Percentiles rank a stretch among this genome's conserved stretches.
These are phyloP conservation scores for Tetragnatha versicolor DNA, from an alignment of 1,140 invertebrate species.

Conservation along the genomic window DNA sequence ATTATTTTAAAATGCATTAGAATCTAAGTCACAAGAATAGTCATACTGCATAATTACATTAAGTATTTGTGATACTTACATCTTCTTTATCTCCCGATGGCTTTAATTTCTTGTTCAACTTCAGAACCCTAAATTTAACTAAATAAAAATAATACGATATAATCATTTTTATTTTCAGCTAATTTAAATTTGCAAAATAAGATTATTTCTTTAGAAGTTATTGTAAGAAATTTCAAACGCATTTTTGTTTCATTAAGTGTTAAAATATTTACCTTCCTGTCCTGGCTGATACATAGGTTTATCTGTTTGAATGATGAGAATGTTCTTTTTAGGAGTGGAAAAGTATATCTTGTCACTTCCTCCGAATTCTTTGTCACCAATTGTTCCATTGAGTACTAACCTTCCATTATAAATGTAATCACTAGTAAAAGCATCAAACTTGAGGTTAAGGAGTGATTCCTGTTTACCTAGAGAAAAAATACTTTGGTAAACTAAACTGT, in stretches of 20 bases:
- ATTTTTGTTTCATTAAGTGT: too few relatives aligned
- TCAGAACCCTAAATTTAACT: conserved; percentile 68
- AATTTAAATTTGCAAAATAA: too few relatives aligned
- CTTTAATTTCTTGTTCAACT: conserved; percentile 67
- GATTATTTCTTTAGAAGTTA: too few relatives aligned
- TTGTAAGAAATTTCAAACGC: too few relatives aligned
- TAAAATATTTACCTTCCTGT: conserved; percentile 63
- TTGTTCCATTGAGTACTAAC: conserved; percentile 67
- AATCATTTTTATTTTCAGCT: neutral
- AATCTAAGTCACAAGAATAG: too few relatives aligned
- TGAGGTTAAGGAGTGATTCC: conserved; percentile 63
- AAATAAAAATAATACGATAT: neutral
- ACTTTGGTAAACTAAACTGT: neutral
- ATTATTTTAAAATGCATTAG: too few relatives aligned
- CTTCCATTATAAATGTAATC: conserved; percentile 66
- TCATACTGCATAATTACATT: too few relatives aligned
- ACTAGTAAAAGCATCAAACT: conserved; percentile 61
- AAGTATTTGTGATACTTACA: conserved; percentile 24
- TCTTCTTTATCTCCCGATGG: conserved; percentile 58
- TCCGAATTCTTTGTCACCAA: conserved; percentile 66
- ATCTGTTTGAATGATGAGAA: conserved; percentile 65
- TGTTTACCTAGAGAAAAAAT: conserved; percentile 57
- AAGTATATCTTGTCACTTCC: conserved; percentile 63
- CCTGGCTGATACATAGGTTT: conserved; percentile 73
- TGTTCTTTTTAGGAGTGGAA: conserved; percentile 63